A percentile compares a stretch with the other conserved stretches of the same genome.
Evolutionary conservation across 2,113 vertebrate genomes (phyloP).

Genomic region (Grammomys surdaster): DNA sequence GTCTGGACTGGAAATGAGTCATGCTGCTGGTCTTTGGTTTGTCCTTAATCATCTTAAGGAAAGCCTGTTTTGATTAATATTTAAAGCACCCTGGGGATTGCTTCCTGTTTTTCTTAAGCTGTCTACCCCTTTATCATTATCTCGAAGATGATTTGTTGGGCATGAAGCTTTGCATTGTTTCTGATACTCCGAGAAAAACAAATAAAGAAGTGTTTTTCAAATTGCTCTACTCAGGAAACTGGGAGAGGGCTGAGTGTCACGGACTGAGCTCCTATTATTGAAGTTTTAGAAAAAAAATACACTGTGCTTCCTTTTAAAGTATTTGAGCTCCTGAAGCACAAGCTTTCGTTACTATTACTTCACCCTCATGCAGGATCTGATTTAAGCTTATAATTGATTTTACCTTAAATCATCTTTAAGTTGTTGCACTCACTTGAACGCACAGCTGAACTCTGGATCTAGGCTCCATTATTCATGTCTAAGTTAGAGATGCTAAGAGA

Average conservation of each 20-base stretch:
- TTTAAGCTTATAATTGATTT: too few species aligned
- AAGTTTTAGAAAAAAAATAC: background rate
- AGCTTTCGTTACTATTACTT: background rate
- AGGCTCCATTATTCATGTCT: background rate
- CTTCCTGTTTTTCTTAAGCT: slow-evolving; percentile 73
- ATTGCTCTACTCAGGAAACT: slow-evolving; percentile 40
- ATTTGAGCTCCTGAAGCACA: slow-evolving; percentile 11
- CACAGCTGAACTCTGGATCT: background rate
- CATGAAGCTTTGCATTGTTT: slow-evolving; percentile 71
- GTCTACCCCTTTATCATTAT: slow-evolving; percentile 50
- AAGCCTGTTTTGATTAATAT: slow-evolving; percentile 76
- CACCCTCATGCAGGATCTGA: background rate
- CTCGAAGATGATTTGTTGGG: slow-evolving; percentile 75
- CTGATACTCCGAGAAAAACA: slow-evolving; percentile 68
- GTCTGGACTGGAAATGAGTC: slow-evolving; percentile 69
- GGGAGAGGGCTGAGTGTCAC: background rate
- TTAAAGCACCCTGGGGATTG: slow-evolving; percentile 75
- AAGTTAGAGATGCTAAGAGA: background rate
- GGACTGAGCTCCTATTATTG: background rate
- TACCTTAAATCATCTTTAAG: background rate
- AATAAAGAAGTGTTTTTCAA: slow-evolving; percentile 55
- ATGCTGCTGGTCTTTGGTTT: slow-evolving; percentile 69
- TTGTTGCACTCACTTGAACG: background rate
- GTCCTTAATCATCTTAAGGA: slow-evolving; percentile 59
- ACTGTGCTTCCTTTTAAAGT: background rate